Percentiles rank a stretch among this genome's conserved stretches.
phyloP scores from a whole-genome alignment of 2,888 invertebrate species.

The Euzetes globulus region DNA sequence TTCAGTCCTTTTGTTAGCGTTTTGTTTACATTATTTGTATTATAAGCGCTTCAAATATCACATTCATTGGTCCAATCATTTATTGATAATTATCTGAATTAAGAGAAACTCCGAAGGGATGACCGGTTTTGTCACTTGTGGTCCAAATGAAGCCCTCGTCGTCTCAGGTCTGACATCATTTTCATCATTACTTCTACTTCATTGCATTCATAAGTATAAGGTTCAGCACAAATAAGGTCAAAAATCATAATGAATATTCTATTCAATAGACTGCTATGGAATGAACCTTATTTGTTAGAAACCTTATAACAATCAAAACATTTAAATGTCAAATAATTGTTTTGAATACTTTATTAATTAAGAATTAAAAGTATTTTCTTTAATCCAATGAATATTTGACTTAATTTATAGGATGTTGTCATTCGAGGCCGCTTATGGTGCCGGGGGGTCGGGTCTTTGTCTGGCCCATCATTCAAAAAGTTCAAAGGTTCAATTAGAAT shows the following conservation, averaged over 20 bases:
- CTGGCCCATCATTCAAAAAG: slow-evolving; percentile 72
- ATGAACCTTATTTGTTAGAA: too few species aligned
- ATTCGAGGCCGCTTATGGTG: slow-evolving; percentile 80
- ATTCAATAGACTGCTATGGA: too few species aligned
- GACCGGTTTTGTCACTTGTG: slow-evolving; percentile 79
- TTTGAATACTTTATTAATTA: too few species aligned
- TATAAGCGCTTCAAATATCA: background rate
- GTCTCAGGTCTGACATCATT: slow-evolving; percentile 66
- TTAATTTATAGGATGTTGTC: slow-evolving; percentile 74
- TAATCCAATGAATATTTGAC: too few species aligned
- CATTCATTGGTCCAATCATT: background rate
- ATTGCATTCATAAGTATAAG: background rate
- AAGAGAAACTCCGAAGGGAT: background rate
- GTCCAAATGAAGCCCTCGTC: slow-evolving; percentile 87
- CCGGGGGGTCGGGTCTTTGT: slow-evolving; percentile 96
- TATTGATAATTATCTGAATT: background rate
- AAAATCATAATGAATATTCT: too few species aligned
- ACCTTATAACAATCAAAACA: too few species aligned
- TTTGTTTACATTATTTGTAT: too few species aligned
- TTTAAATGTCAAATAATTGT: too few species aligned
- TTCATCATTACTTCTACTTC: too few species aligned
- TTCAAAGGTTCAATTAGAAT: slow-evolving; percentile 49
- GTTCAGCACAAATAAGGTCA: background rate
- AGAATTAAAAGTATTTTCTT: too few species aligned
- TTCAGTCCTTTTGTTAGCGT: too few species aligned